A percentile compares a stretch with the other conserved stretches of the same genome.
Conservation (phyloP, 1,140 invertebrate species). For the Bombus balteatus region DNA sequence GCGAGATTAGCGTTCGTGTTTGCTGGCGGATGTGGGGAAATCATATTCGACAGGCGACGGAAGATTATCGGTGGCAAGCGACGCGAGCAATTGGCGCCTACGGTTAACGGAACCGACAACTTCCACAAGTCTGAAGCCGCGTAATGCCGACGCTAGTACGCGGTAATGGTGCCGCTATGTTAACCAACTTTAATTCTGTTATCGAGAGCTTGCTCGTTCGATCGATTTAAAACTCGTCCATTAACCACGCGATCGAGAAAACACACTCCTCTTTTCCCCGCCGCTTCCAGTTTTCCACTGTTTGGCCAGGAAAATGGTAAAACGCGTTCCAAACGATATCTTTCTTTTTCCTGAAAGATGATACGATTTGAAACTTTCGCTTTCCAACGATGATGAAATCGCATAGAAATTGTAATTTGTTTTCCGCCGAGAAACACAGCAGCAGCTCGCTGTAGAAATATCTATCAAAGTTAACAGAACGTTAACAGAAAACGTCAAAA, state of each 20-base stretch:
- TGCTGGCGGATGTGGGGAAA: neutral
- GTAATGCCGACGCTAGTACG: conserved; percentile 17
- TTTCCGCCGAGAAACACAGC: too few relatives aligned
- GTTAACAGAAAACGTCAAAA: too few relatives aligned
- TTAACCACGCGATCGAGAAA: neutral
- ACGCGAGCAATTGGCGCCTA: conserved; percentile 43
- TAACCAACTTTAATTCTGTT: conserved; percentile 60
- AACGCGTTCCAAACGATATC: neutral
- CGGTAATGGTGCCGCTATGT: conserved; percentile 28
- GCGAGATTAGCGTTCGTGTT: neutral
- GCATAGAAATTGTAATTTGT: too few relatives aligned
- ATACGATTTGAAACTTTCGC: too few relatives aligned
- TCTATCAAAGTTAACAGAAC: neutral
- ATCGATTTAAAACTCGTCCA: conserved; percentile 31
- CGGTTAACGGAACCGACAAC: conserved; percentile 51
- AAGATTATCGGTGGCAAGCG: conserved; percentile 7
- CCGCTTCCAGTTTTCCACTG: too few relatives aligned
- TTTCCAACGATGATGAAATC: too few relatives aligned
- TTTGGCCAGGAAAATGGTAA: neutral
- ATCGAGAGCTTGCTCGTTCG: neutral
- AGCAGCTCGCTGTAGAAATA: too few relatives aligned
- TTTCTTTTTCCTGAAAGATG: neutral
- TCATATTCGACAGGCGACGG: neutral
- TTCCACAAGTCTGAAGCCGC: conserved; percentile 34
- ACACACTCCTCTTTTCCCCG: neutral